Base-by-base conservation (phyloP, 2,797 vertebrate genomes). In the Aeoliscus strigatus region DNA sequence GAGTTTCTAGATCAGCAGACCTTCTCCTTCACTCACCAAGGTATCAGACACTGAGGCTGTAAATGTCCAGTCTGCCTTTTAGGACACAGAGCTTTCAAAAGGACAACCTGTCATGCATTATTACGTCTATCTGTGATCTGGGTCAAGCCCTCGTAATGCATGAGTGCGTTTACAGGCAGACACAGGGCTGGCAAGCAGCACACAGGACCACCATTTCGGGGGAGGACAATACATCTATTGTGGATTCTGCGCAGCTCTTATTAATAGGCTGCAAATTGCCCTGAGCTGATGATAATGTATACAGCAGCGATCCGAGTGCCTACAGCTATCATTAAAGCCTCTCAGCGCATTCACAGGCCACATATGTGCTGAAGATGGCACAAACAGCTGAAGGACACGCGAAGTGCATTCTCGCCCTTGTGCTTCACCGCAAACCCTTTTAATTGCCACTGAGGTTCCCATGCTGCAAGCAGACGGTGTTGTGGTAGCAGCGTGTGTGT, bases 71-170 rank as follows among this genome's bases (percentile, higher is more conserved):
- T 41, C 50, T 47, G 80, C 70, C 75, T 81, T 75, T 77, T 58
- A 75, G 71, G 80, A 75, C 67, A 41, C 36, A 23, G 38, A 60
- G 75, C 79, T 79, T 81, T 82, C 75, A 83, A 83, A 84, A 82
- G 82, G 81, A 82, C 74, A 77, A 77, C 64, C 73, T 81, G 82
- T 81, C 82, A 80, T 60, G 58, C 66, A 29, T 79, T 75, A 75
- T 84, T 70, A 80, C 45, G 51, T 84, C 81, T 79, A 41, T 75
- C 63, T 70, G 73, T 78, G 78, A 84, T 83, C 77, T 87, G 67
- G 79, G 83, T 83, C 83, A 81, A 70, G 66, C 71, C 76, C 74
- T 49, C 51, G 64, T 66, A 67, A 74, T 71, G 73, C 77, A 73
- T 73, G 74, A 77, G 67, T 65, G 74, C 54, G 33, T 77, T 71